These are phyloP conservation scores for Scartelaos histophorus DNA, from an alignment of 2,113 vertebrate species.

Conservation along the genomic window DNA sequence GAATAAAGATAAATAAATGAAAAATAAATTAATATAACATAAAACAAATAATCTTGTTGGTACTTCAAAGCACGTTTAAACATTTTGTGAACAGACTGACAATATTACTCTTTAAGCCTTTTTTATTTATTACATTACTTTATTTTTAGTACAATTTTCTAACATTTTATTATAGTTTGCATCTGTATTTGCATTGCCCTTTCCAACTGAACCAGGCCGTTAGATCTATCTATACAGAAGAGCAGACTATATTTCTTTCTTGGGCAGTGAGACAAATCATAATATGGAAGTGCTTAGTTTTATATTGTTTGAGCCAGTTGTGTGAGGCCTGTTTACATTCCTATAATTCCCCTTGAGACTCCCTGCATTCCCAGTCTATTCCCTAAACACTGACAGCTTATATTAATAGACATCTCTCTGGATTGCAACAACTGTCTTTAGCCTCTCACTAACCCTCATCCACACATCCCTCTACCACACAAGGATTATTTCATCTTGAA, in stretches of 20 bases:
- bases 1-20: no score
- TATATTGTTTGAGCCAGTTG: conserved; percentile 8
- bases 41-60: no score
- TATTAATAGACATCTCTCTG: conserved; percentile 57
- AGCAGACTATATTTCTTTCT: background rate
- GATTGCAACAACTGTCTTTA: conserved; percentile 33
- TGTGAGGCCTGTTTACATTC: conserved; percentile 64
- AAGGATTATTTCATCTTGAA: conserved; percentile 10
- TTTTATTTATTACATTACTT: no score
- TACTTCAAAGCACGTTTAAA: no score
- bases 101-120: no score
- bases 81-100: no score
- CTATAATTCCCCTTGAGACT: conserved; percentile 58
- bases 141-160: no score
- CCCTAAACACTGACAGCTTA: conserved; percentile 14
- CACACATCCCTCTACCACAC: conserved; percentile 15
- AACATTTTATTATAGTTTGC: no score
- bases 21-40: no score
- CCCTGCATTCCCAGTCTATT: conserved; percentile 24
- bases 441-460: conserved; percentile 31
- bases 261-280: conserved; percentile 15
- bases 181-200: background rate
- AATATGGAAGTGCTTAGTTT: conserved; percentile 29
- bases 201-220: background rate
- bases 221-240: background rate